Base-by-base conservation (phyloP, 2,113 vertebrate species). In the Ciconia boyciana region DNA sequence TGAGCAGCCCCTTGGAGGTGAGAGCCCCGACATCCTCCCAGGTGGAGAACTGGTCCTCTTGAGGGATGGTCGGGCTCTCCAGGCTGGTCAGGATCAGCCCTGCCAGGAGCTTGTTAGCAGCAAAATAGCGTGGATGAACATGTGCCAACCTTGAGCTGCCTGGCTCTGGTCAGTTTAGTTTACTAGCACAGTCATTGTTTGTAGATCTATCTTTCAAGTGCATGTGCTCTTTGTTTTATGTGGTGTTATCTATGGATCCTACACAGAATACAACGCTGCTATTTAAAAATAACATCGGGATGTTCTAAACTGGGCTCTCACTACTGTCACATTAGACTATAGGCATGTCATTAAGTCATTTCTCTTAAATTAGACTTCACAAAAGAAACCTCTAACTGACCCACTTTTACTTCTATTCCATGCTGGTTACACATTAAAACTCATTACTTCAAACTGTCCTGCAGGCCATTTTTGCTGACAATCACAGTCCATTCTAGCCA, bases 321-420 rank as follows among this genome's bases (percentile, higher is more conserved):
- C 76, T 82, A 55, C 80, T 86, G 86, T 87, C 87, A 87, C 74
- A 39, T 60, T 85, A 89, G 57, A 76, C 77, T 93, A 76, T 5
- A 85, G 26, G 70, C 70, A 96, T 83, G 94, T 6, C 48, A 95
- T 91, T 87, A 96, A 95, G 39, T 85, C 0, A 94, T 94, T 97
- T 94, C 29, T 89, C 84, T 93, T 89, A 94, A 94, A 89, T 94
- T 79, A 89, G 66, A 49, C 49, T 75, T 94, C 77, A 76, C 78
- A 94, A 89, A 95, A 89, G 70, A 94, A 94, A 89, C 48, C 57
- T 75, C 25, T 44, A 52, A 55, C 83, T 78, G 77, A 95, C 52
- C 83, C 2, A 44, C 61, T 89, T 95, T 84, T 78, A 58, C 52
- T 93, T 95, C 65, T 94, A 7, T 18, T 89, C 74, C 81, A 79